Evolutionary conservation across 2,888 invertebrate genomes (phyloP).

Genomic region (Dolichopus griseipennis): DNA sequence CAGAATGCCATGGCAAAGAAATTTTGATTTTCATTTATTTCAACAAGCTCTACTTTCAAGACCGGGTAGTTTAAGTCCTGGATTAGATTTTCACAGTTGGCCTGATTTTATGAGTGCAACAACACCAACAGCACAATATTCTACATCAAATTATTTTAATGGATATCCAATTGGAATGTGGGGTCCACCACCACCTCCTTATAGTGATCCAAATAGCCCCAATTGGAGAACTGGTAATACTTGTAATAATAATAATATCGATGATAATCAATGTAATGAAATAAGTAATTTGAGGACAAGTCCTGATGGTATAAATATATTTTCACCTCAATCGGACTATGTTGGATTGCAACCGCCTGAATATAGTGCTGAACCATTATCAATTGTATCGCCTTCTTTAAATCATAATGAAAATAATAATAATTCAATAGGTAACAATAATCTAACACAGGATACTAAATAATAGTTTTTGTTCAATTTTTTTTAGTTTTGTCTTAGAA

Average conservation of each 20-base stretch:
- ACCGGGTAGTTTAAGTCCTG: slow-evolving; percentile 51
- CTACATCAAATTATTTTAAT: slow-evolving; percentile 14
- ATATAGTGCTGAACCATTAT: background rate
- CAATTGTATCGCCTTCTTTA: background rate
- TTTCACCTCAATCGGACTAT: background rate
- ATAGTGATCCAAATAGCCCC: slow-evolving; percentile 69
- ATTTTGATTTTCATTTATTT: slow-evolving; percentile 36
- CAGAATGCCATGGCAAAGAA: slow-evolving; percentile 62
- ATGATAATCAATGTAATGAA: background rate
- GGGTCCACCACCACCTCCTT: slow-evolving; percentile 78
- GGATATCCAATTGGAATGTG: slow-evolving; percentile 58
- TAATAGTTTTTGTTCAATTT: background rate
- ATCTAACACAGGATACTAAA: background rate
- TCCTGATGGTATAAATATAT: background rate
- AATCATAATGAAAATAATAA: background rate
- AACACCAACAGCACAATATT: slow-evolving; percentile 23
- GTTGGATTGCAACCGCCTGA: background rate
- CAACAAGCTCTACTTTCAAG: slow-evolving; percentile 16
- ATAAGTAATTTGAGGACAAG: background rate
- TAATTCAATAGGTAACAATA: background rate
- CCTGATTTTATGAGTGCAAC: slow-evolving; percentile 27
- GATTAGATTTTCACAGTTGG: slow-evolving; percentile 40
- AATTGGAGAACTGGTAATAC: slow-evolving; percentile 48
- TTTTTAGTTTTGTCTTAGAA: background rate
- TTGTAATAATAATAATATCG: slow-evolving; percentile 12